Conservation (phyloP, 2,797 vertebrate species). For the Leptodactylus fallax region DNA sequence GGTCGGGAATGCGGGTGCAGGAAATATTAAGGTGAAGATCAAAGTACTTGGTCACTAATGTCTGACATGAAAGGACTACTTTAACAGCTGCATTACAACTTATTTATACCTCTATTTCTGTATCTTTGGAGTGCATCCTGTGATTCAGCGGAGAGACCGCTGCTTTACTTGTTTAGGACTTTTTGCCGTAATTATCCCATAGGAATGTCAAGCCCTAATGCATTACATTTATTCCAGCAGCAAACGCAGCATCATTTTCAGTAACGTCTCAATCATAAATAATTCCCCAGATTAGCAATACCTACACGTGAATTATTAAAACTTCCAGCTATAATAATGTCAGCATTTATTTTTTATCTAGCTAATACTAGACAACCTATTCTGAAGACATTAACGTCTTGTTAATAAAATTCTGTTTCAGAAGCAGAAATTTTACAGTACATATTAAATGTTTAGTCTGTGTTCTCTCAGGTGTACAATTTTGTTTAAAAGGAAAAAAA, state of each 20-base stretch:
- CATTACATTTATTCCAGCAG: background rate
- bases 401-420: background rate
- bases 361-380: background rate
- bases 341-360: conserved; percentile 15
- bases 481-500: no score
- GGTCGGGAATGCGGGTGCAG: no score
- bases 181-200: conserved; percentile 20
- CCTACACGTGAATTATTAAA: conserved; percentile 53
- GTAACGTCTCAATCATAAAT: conserved; percentile 28
- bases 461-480: background rate
- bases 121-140: background rate
- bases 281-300: conserved; percentile 40
- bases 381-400: background rate
- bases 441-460: background rate
- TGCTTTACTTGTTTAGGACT: background rate
- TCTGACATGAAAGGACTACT: conserved; percentile 13
- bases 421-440: background rate
- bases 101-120: background rate
- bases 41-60: background rate
- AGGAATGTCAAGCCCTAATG: conserved; percentile 9
- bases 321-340: conserved; percentile 32
- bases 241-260: conserved; percentile 18
- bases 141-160: background rate
- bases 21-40: background rate
- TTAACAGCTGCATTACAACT: background rate